Conservation (phyloP, 2,888 invertebrate species). For the Calliphora vomitoria region DNA sequence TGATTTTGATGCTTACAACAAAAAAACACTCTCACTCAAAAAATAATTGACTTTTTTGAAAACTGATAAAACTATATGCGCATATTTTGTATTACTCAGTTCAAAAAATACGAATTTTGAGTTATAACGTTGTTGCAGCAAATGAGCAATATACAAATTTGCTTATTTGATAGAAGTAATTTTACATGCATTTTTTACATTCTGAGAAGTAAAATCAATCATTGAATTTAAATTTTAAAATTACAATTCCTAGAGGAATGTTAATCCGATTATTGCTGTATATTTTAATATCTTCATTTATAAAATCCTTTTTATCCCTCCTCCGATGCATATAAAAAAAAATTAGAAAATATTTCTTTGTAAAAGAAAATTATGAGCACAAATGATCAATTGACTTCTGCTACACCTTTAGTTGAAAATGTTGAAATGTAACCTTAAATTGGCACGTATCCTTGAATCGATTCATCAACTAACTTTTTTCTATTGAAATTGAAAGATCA, state of each 20-base stretch:
- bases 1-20: too few relatives aligned
- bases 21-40: too few relatives aligned
- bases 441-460: conserved; percentile 16
- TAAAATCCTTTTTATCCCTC: background rate
- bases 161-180: too few relatives aligned
- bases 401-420: conserved; percentile 41
- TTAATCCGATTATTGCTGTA: background rate
- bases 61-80: too few relatives aligned
- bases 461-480: conserved; percentile 32
- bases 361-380: conserved; percentile 20
- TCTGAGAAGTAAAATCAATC: too few relatives aligned
- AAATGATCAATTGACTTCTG: conserved; percentile 70
- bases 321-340: background rate
- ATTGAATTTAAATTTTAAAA: too few relatives aligned
- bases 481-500: background rate
- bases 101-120: too few relatives aligned
- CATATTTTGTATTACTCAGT: too few relatives aligned
- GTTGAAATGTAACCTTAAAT: background rate
- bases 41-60: too few relatives aligned
- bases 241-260: background rate
- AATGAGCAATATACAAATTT: too few relatives aligned
- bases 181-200: too few relatives aligned
- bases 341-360: background rate
- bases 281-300: background rate
- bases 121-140: too few relatives aligned